Evolutionary conservation across 2,888 invertebrate species (phyloP).

Genomic region (Chorisops tibialis): DNA sequence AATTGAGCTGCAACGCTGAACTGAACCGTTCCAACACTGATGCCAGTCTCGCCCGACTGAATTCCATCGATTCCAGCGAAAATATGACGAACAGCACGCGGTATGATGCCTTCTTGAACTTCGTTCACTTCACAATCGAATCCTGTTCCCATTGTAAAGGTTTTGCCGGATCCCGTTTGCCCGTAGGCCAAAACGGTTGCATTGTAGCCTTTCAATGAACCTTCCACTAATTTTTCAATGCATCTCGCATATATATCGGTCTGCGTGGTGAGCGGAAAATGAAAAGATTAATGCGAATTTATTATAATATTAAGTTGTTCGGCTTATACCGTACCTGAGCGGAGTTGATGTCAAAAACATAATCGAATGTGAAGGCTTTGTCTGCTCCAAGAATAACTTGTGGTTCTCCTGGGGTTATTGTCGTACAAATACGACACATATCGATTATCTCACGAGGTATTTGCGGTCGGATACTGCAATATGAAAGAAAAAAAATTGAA

Average conservation of each 20-base stretch:
- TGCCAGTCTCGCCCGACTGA: constrained; percentile 58
- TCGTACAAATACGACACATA: constrained; percentile 90
- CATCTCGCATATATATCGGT: constrained; percentile 75
- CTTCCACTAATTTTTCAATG: constrained; percentile 82
- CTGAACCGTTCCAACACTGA: constrained; percentile 57
- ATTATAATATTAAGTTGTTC: neutral
- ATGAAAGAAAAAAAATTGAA: constrained; percentile 15
- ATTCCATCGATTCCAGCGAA: constrained; percentile 75
- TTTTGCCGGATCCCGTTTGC: constrained; percentile 98
- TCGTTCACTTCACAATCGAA: constrained; percentile 70
- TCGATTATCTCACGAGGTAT: constrained; percentile 89
- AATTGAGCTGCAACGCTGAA: constrained; percentile 87
- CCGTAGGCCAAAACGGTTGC: constrained; percentile 97
- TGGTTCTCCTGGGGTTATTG: constrained; percentile 84
- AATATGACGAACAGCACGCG: constrained; percentile 89
- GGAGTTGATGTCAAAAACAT: constrained; percentile 81
- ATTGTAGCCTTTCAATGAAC: constrained; percentile 94
- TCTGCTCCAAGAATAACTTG: constrained; percentile 90
- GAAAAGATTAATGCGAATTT: neutral
- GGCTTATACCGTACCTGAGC: constrained; percentile 64
- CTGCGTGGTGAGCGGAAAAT: constrained; percentile 33
- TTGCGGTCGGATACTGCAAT: constrained; percentile 87
- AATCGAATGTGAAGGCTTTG: constrained; percentile 95
- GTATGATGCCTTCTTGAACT: constrained; percentile 82
- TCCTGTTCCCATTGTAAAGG: constrained; percentile 98